Percentiles rank a stretch among this genome's conserved stretches.
These are phyloP conservation scores for Neria commutata DNA, from an alignment of 2,888 invertebrate species.

Conservation along the genomic window DNA sequence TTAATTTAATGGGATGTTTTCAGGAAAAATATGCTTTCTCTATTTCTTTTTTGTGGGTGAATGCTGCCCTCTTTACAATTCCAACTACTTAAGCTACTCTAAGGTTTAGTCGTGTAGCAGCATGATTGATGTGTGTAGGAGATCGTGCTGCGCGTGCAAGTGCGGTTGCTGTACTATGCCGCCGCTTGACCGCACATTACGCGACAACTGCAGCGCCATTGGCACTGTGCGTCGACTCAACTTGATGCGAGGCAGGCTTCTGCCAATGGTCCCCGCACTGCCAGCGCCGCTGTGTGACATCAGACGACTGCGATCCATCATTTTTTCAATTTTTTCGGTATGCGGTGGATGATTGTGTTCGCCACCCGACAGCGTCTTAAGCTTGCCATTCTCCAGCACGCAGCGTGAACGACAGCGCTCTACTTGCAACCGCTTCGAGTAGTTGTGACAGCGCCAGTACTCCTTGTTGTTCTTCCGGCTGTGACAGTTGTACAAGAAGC, in stretches of 20 bases:
- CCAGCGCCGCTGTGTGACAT: constrained; percentile 22
- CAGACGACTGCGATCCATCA: constrained; percentile 54
- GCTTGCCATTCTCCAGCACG: constrained; percentile 58
- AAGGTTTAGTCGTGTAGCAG: constrained; percentile 40
- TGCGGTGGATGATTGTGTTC: constrained; percentile 61
- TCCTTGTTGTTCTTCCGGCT: constrained; percentile 61
- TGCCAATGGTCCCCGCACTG: constrained; percentile 25
- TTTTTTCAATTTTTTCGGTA: constrained; percentile 59
- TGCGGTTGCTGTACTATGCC: not conserved
- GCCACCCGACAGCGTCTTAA: constrained; percentile 59
- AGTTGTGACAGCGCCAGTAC: constrained; percentile 63
- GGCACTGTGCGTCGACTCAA: constrained; percentile 5
- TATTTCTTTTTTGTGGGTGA: constrained; percentile 28
- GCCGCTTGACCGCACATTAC: not conserved
- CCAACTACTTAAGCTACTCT: not conserved
- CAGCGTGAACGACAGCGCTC: constrained; percentile 61
- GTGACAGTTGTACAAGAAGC: constrained; percentile 61
- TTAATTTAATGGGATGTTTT: constrained; percentile 21
- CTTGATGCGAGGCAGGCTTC: constrained; percentile 29
- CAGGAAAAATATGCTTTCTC: not conserved
- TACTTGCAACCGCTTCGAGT: constrained; percentile 58
- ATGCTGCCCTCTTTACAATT: constrained; percentile 35
- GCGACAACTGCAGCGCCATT: too few species aligned
- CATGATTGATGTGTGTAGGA: constrained; percentile 46
- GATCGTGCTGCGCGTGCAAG: constrained; percentile 32